Base-by-base conservation (phyloP, 2,888 invertebrate species). In the Agonopterix subpropinquella region DNA sequence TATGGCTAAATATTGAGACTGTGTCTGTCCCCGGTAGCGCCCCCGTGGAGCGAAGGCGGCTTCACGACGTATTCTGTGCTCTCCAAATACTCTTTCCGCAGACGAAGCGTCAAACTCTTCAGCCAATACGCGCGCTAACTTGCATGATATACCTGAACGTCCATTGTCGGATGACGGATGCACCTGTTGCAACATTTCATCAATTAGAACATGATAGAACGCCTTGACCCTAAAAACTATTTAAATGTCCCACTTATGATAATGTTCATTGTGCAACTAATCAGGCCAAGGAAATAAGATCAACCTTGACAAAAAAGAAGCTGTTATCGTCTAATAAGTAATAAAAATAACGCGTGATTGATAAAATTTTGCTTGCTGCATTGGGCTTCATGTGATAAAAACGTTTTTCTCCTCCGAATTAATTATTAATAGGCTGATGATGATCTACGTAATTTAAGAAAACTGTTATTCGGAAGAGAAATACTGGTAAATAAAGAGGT, bases 1-100 rank as follows among this genome's bases (percentile, higher is more conserved):
- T 54, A 88, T 76, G 0, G 92, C 93, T 61, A 96, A 81, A 73
- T 95, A 96, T 71, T 96, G 96, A 2, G 95, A 95, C 72, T 96
- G 96, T 0, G 95, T 95, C 76, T 96, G 96, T 2, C 95, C 95
- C 46, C 93, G 83, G 61, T 89, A 91, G 15, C 90, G 81, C 15
- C 91, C 90, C 43, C 89, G 64, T 0, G 70, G 69, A 0, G 36
- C 2, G 57, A 53, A 47, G 64, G 66, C 2, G 55, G 59, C 1
- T 51, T 80, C 70, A n/a, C 84, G 70, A 8, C 80, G 74, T 37
- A 59, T 52, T 53, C 83, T 64, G 11, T 53, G 47, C 8, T 49
- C 46, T n/a, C 44, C 51, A 36, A 51, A 51, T 11, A 61, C 48
- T 11, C 46, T 43, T 42, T 55, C 46, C 15, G 48, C 49, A 3